Conservation (phyloP, 2,113 vertebrate genomes). For the Arothron firmamentum region DNA sequence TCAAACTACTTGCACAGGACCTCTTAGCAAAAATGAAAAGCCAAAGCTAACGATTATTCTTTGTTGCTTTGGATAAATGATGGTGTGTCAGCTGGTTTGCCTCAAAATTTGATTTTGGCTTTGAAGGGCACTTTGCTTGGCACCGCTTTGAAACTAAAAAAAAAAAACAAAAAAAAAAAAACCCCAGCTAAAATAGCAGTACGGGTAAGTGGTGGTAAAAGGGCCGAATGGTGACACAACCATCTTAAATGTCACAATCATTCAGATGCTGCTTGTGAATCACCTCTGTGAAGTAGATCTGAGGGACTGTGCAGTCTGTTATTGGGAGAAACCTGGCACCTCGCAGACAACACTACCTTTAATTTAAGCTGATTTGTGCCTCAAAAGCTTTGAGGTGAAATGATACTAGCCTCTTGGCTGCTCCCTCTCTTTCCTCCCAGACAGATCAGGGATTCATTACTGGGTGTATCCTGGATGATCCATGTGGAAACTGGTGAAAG, state of each 20-base stretch:
- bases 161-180: not conserved
- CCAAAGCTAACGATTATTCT: too few species aligned
- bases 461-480: conserved; percentile 44
- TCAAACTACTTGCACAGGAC: too few species aligned
- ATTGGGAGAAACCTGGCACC: too few species aligned
- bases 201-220: not conserved
- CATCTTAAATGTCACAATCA: too few species aligned
- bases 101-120: too few species aligned
- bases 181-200: not conserved
- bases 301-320: too few species aligned
- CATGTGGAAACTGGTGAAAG: conserved; percentile 36
- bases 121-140: not conserved
- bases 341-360: too few species aligned
- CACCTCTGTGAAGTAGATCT: not conserved
- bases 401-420: conserved; percentile 8
- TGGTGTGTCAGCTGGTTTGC: too few species aligned
- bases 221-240: too few species aligned
- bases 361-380: not conserved
- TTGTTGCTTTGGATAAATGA: too few species aligned
- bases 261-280: conserved; percentile 1
- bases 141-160: not conserved
- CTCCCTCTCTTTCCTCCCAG: conserved; percentile 19
- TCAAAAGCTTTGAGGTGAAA: conserved; percentile 19
- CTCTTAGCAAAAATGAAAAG: too few species aligned
- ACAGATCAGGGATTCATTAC: conserved; percentile 10